Percentiles rank a stretch among this genome's conserved stretches.
Evolutionary conservation across 2,888 invertebrate genomes (phyloP).

Genomic region (Tanaodytes sp.): DNA sequence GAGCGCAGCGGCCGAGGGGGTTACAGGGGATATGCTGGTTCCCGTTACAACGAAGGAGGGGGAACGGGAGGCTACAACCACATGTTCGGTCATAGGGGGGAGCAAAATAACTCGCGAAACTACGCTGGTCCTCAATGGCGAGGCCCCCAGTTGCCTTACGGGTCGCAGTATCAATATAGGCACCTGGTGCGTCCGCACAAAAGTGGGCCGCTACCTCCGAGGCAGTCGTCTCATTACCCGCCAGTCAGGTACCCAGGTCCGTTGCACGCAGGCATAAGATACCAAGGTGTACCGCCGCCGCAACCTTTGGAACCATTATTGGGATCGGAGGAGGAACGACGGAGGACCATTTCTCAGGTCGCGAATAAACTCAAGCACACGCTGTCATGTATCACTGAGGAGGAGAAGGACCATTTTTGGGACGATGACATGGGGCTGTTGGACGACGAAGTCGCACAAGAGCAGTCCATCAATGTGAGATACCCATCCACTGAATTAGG

Average conservation of each 20-base stretch:
- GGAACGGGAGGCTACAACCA: conserved; percentile 9
- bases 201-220: not conserved
- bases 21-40: conserved; percentile 9
- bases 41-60: conserved; percentile 2
- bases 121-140: conserved; percentile 27
- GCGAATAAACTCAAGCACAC: conserved; percentile 67
- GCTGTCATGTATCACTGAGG: conserved; percentile 60
- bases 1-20: too few species aligned
- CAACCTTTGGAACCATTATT: conserved; percentile 57
- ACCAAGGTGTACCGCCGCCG: conserved; percentile 4
- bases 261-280: not conserved
- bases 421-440: conserved; percentile 57
- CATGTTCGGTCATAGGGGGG: conserved; percentile 24
- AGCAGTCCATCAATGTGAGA: conserved; percentile 59
- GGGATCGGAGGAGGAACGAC: conserved; percentile 70
- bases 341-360: conserved; percentile 66
- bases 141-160: conserved; percentile 2
- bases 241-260: conserved; percentile 14
- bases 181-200: conserved; percentile 21
- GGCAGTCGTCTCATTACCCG: conserved; percentile 7
- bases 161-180: conserved; percentile 1
- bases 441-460: conserved; percentile 19
- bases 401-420: conserved; percentile 63
- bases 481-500: conserved; percentile 64
- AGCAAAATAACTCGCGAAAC: not conserved